phyloP scores from a whole-genome alignment of 2,797 vertebrate species.

The Sebastes melanostomus region DNA sequence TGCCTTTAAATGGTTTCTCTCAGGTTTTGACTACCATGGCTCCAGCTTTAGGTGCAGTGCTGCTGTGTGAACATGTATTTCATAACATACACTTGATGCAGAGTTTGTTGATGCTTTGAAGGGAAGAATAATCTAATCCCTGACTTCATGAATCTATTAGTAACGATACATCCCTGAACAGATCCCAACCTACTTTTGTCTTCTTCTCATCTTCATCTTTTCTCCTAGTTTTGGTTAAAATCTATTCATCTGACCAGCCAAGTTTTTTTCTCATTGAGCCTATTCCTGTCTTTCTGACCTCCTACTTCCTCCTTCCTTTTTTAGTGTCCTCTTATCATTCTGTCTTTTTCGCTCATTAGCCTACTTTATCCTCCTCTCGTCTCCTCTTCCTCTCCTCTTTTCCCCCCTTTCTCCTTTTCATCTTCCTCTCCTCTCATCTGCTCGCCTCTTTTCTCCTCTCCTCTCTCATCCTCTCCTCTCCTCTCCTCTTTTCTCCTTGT shows the following conservation, averaged over 20 bases:
- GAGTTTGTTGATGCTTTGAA: slow-evolving; percentile 26
- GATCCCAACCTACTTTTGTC: slow-evolving; percentile 2
- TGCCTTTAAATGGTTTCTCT: slow-evolving; percentile 39
- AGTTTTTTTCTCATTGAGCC: not conserved
- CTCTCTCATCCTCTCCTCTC: not conserved
- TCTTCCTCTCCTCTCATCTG: not conserved
- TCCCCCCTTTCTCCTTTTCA: not conserved
- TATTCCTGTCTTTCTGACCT: slow-evolving; percentile 44
- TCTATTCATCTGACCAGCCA: slow-evolving; percentile 16
- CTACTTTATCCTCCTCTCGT: slow-evolving; percentile 13
- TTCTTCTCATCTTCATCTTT: not conserved
- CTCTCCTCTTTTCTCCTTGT: not conserved
- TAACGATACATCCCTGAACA: not conserved
- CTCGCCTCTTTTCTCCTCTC: not conserved
- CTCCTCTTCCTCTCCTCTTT: not conserved
- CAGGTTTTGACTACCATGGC: slow-evolving; percentile 18
- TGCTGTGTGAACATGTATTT: slow-evolving; percentile 18
- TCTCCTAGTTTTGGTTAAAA: not conserved
- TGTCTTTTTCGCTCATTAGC: slow-evolving; percentile 28
- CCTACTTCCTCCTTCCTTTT: slow-evolving; percentile 15
- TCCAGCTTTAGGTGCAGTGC: slow-evolving; percentile 7
- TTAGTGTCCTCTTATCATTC: slow-evolving; percentile 26
- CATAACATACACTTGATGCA: slow-evolving; percentile 7
- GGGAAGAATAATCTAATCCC: slow-evolving; percentile 24
- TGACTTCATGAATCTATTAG: slow-evolving; percentile 14